These are phyloP conservation scores for Drosophila bunnanda DNA, from an alignment of 2,888 invertebrate species.

Conservation along the genomic window DNA sequence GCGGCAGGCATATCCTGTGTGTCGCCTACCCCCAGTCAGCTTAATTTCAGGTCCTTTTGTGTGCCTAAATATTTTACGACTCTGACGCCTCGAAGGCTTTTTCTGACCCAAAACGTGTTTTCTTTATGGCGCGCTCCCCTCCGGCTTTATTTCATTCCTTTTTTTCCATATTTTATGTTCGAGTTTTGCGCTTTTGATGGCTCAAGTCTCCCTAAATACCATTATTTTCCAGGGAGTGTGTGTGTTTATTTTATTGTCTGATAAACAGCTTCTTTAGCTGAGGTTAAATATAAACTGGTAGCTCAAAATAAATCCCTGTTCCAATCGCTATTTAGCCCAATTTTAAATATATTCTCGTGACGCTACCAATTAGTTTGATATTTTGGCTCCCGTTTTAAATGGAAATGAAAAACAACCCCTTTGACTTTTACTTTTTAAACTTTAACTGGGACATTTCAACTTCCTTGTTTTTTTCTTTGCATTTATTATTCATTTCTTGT, in stretches of 20 bases:
- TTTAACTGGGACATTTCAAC: constrained; percentile 26
- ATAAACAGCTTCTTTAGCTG: constrained; percentile 67
- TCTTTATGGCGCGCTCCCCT: constrained; percentile 28
- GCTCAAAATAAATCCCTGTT: constrained; percentile 16
- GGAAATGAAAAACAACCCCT: constrained; percentile 6
- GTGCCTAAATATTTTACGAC: constrained; percentile 64
- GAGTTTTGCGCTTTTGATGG: constrained; percentile 48
- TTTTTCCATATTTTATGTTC: constrained; percentile 42
- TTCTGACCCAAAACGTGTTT: constrained; percentile 44
- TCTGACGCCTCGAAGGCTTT: constrained; percentile 57
- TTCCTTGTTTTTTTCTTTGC: constrained; percentile 24
- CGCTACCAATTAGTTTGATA: neutral
- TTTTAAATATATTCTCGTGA: neutral
- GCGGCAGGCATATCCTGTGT: constrained; percentile 35
- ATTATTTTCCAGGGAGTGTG: constrained; percentile 55
- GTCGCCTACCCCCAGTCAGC: constrained; percentile 43
- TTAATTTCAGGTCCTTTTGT: constrained; percentile 71
- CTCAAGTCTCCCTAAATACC: constrained; percentile 7
- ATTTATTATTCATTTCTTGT: constrained; percentile 70
- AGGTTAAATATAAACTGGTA: constrained; percentile 34
- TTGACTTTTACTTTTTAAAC: constrained; percentile 26
- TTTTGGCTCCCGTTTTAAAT: constrained; percentile 5
- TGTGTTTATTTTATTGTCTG: constrained; percentile 81
- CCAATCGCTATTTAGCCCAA: neutral
- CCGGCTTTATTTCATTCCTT: constrained; percentile 14